phyloP scores from a whole-genome alignment of 2,888 invertebrate species.

The Amaurobius ferox region DNA sequence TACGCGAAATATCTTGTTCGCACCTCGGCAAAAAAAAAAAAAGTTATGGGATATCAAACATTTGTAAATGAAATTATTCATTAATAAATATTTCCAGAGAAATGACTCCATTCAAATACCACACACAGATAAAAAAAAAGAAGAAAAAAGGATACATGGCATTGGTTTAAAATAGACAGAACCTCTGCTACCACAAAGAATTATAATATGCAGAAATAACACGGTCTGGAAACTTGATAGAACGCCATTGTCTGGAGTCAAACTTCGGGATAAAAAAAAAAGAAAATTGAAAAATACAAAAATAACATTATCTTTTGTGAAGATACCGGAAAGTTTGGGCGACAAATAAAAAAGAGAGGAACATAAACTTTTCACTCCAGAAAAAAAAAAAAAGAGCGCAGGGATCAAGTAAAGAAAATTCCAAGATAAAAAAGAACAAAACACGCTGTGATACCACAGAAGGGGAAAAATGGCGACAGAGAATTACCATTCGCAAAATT shows the following conservation, averaged over 20 bases:
- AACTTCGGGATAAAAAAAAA: constrained; percentile 16
- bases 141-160: neutral
- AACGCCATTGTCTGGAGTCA: neutral
- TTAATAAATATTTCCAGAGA: neutral
- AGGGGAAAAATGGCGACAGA: neutral
- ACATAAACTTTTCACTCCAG: constrained; percentile 10
- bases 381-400: constrained; percentile 8
- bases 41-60: too few species aligned
- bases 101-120: neutral
- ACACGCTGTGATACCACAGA: constrained; percentile 41
- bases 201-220: constrained; percentile 11
- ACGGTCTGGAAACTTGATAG: neutral
- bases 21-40: too few species aligned
- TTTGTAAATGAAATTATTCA: neutral
- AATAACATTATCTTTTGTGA: constrained; percentile 64
- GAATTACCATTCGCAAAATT: constrained; percentile 7
- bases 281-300: constrained; percentile 23
- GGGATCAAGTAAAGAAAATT: constrained; percentile 28
- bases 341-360: constrained; percentile 31
- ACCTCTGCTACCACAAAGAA: neutral
- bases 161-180: neutral
- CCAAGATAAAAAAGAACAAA: constrained; percentile 41
- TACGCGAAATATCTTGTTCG: too few species aligned
- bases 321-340: constrained; percentile 50
- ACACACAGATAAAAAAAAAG: neutral